Evolutionary conservation across 2,113 vertebrate genomes (phyloP).

Genomic region (Ctenodactylus gundi): DNA sequence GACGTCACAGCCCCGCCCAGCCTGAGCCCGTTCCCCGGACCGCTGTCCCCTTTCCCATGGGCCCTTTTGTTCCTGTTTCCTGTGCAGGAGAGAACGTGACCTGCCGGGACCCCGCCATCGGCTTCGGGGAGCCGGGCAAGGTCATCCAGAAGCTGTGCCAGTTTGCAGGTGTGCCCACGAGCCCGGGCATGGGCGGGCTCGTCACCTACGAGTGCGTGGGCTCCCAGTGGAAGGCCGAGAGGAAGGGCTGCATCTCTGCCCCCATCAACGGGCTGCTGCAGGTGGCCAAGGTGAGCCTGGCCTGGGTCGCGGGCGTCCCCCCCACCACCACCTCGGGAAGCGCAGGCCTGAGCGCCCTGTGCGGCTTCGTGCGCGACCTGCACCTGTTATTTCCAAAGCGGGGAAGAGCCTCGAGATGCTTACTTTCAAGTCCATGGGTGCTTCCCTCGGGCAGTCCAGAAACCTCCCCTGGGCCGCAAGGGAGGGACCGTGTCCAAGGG

Average conservation of each 20-base stretch:
- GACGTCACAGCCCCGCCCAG: background rate
- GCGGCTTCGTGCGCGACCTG: no score
- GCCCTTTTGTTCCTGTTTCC: constrained; percentile 1
- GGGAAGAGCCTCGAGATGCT: background rate
- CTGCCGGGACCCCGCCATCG: constrained; percentile 63
- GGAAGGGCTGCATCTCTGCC: constrained; percentile 74
- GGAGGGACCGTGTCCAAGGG: background rate
- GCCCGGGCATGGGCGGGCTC: constrained; percentile 41
- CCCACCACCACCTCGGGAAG: no score
- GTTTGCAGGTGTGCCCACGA: rapidly evolving
- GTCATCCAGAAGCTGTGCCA: constrained; percentile 72
- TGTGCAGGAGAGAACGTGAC: constrained; percentile 63
- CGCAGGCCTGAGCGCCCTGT: no score
- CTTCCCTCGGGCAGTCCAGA: no score
- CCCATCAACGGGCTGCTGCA: constrained; percentile 70
- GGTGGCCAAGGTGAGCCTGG: constrained; percentile 76
- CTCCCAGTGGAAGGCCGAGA: constrained; percentile 39
- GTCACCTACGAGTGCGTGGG: constrained; percentile 72
- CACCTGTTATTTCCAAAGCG: background rate
- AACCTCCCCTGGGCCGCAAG: no score
- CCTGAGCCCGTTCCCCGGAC: background rate
- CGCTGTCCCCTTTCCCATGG: background rate
- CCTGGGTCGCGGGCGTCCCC: background rate
- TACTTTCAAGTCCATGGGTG: background rate
- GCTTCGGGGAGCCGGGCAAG: constrained; percentile 65